Evolutionary conservation across 2,113 vertebrate species (phyloP).

Genomic region (Strix uralensis): DNA sequence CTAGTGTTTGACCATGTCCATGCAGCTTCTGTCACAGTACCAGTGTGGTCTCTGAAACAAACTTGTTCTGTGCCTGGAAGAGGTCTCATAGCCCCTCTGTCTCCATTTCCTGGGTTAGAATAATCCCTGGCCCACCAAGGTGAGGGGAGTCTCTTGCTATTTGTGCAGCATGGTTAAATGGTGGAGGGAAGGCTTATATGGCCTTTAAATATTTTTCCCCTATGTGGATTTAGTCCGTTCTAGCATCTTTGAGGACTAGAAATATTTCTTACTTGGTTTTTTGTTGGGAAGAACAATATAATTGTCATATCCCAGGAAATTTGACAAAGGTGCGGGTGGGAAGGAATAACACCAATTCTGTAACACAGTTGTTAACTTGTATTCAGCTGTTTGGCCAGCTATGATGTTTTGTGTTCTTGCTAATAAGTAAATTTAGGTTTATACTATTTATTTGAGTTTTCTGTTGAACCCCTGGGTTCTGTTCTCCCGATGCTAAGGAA

Average conservation of each 20-base stretch:
- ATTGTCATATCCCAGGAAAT: neutral
- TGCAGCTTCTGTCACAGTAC: neutral
- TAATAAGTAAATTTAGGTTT: neutral
- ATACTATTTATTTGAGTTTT: neutral
- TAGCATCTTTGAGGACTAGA: neutral
- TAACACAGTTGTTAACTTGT: neutral
- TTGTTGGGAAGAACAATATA: neutral
- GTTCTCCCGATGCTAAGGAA: neutral
- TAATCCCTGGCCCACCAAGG: neutral
- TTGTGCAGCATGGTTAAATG: neutral
- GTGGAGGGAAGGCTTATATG: neutral
- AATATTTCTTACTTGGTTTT: neutral
- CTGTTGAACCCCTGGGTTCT: neutral
- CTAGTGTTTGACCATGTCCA: neutral
- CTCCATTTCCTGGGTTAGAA: neutral
- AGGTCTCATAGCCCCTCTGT: neutral
- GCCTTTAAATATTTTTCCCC: neutral
- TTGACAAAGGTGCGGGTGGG: fast-evolving
- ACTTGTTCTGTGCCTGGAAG: neutral
- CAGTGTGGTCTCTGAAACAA: neutral
- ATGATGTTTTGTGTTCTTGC: neutral
- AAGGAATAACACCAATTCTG: neutral
- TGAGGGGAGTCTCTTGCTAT: neutral
- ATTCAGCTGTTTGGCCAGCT: neutral
- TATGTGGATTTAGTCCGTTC: neutral